Evolutionary conservation across 2,113 vertebrate genomes (phyloP).

Genomic region (human (Homo sapiens)): GRCh38 chr11:31115001-31115500

Average conservation of each 20-base stretch:
- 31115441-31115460: constrained; percentile 30
- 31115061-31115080: neutral
- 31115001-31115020: constrained; percentile 18
- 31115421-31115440: constrained; percentile 59
- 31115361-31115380: constrained; percentile 11
- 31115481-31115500: constrained; percentile 54
- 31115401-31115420: neutral
- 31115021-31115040: neutral
- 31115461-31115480: neutral
- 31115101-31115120: neutral
- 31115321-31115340: constrained; percentile 13
- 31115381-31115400: neutral
- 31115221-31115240: neutral
- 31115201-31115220: neutral
- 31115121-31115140: neutral
- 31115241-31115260: neutral
- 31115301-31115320: constrained; percentile 21
- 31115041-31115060: neutral
- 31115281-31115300: neutral
- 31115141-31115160: neutral
- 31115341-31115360: constrained; percentile 35
- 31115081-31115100: neutral
- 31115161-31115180: neutral
- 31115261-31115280: neutral
- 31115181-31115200: neutral